Evolutionary conservation across 2,113 vertebrate species (phyloP).

Genomic region (Arvicanthis niloticus): DNA sequence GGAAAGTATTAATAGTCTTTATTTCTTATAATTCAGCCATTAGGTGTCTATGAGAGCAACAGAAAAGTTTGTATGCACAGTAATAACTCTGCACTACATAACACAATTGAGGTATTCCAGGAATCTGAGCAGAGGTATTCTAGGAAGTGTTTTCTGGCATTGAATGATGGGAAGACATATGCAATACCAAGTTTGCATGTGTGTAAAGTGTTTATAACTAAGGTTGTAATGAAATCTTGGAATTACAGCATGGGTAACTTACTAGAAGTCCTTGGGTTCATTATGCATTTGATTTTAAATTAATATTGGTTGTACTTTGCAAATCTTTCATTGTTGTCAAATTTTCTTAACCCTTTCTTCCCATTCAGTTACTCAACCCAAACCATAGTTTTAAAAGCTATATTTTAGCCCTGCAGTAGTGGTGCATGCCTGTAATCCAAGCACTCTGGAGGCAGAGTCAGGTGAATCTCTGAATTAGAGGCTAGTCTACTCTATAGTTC

Average conservation of each 20-base stretch:
- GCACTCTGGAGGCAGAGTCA: no score
- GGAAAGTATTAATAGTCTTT: neutral
- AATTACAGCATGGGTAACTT: neutral
- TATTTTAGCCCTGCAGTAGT: neutral
- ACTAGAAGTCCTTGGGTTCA: neutral
- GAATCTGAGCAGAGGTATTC: neutral
- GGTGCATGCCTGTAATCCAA: no score
- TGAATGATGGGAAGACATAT: neutral
- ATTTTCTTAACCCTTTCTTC: neutral
- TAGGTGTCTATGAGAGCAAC: neutral
- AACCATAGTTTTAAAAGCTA: neutral
- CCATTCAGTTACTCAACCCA: no score
- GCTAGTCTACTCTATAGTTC: no score
- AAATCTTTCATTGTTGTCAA: neutral
- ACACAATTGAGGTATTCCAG: neutral
- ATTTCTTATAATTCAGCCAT: neutral
- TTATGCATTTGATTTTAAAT: neutral
- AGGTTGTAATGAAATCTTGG: neutral
- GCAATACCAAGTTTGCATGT: neutral
- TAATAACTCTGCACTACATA: neutral
- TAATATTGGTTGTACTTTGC: neutral
- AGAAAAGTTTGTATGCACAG: neutral
- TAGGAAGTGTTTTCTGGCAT: neutral
- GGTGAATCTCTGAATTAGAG: no score
- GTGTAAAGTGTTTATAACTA: neutral